Conservation (phyloP, 2,113 vertebrate species). For the Raphicerus campestris region DNA sequence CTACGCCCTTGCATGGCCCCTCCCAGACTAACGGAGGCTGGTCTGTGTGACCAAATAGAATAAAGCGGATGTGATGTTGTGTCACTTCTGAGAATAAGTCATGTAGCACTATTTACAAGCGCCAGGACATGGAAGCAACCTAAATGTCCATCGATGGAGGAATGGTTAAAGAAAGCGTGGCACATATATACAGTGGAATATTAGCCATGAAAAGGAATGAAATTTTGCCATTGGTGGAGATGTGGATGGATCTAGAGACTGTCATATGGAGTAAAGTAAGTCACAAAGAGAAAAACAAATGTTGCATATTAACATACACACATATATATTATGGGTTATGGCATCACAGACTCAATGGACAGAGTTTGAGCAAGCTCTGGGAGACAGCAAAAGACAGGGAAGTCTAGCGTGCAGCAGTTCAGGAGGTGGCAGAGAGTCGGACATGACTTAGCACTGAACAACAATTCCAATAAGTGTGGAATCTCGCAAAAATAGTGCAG, state of each 20-base stretch:
- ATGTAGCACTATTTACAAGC: not conserved
- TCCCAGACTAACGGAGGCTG: not conserved
- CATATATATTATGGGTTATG: not conserved
- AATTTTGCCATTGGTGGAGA: not conserved
- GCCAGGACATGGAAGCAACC: not conserved
- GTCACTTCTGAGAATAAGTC: not conserved
- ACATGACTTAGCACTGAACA: not conserved
- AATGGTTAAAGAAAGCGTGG: not conserved
- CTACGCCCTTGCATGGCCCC: accelerated
- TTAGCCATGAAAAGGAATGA: not conserved
- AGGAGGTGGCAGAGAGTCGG: not conserved
- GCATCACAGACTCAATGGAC: not conserved
- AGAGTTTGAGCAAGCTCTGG: not conserved
- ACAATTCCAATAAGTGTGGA: not conserved
- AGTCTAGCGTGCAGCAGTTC: not conserved
- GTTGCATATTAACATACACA: not conserved
- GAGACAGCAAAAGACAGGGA: not conserved
- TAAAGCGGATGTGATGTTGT: not conserved
- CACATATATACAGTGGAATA: not conserved
- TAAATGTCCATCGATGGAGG: not conserved
- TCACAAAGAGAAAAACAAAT: not conserved
- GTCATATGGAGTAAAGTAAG: not conserved
- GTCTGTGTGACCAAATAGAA: not conserved
- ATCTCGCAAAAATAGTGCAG: not conserved
- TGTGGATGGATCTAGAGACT: not conserved